phyloP scores from a whole-genome alignment of 2,888 invertebrate species.

The Leistus spinibarbis region DNA sequence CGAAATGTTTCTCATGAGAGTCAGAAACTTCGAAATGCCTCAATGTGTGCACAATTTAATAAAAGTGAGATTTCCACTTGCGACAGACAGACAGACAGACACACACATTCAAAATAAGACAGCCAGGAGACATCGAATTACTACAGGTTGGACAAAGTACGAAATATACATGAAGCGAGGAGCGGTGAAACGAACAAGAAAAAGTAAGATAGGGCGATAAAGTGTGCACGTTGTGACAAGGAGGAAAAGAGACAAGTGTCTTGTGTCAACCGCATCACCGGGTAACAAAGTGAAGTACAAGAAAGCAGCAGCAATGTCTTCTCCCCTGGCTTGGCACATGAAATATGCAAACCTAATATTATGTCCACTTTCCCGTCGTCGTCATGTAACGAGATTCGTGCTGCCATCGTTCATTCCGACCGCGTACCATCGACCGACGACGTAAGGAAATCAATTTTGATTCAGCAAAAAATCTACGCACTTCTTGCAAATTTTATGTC shows the following conservation, averaged over 20 bases:
- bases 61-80: conserved; percentile 32
- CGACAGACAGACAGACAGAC: conserved; percentile 11
- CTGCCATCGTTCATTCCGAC: conserved; percentile 22
- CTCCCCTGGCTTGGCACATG: conserved; percentile 11
- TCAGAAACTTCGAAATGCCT: neutral
- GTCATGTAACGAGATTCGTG: conserved; percentile 25
- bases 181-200: neutral
- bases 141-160: neutral
- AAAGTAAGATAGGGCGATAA: conserved; percentile 23
- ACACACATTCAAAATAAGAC: neutral
- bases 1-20: neutral
- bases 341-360: conserved; percentile 40
- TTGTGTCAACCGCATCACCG: conserved; percentile 13
- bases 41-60: conserved; percentile 22
- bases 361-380: conserved; percentile 22
- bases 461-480: neutral
- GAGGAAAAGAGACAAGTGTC: conserved; percentile 11
- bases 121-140: neutral
- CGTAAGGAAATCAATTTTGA: conserved; percentile 25
- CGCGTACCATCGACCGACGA: conserved; percentile 7
- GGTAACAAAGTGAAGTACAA: conserved; percentile 20
- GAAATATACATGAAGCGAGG: neutral
- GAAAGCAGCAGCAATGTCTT: neutral
- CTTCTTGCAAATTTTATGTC: neutral
- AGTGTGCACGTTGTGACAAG: conserved; percentile 8